A percentile compares a stretch with the other conserved stretches of the same genome.
Conservation (phyloP, 2,888 invertebrate genomes). For the Cheilosia urbana region DNA sequence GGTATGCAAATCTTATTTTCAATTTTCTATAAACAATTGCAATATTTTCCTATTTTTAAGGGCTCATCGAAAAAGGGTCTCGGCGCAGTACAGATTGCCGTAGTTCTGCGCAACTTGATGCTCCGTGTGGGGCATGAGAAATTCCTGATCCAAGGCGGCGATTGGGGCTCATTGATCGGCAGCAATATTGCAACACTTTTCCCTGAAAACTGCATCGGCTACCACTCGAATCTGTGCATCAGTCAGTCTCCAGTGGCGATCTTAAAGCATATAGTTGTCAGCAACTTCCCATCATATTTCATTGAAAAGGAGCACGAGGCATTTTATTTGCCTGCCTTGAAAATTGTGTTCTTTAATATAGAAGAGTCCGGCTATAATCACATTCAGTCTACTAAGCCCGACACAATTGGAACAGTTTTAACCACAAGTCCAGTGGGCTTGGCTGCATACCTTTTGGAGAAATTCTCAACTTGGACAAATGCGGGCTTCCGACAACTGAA, state of each 20-base stretch:
- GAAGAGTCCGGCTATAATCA: slow-evolving; percentile 88
- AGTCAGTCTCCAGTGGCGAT: slow-evolving; percentile 79
- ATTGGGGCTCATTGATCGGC: slow-evolving; percentile 91
- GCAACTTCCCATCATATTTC: slow-evolving; percentile 85
- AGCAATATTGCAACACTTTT: slow-evolving; percentile 87
- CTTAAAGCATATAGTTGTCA: slow-evolving; percentile 84
- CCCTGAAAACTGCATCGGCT: slow-evolving; percentile 86
- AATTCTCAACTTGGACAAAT: slow-evolving; percentile 90
- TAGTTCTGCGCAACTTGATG: slow-evolving; percentile 88
- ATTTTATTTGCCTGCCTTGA: slow-evolving; percentile 84
- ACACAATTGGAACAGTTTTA: slow-evolving; percentile 88
- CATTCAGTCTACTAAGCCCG: slow-evolving; percentile 94
- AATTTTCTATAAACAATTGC: too few relatives aligned
- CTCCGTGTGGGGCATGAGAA: slow-evolving; percentile 86
- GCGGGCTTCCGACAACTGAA: slow-evolving; percentile 84
- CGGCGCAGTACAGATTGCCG: slow-evolving; percentile 84
- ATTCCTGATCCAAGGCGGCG: slow-evolving; percentile 91
- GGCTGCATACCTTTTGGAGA: slow-evolving; percentile 95
- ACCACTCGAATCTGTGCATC: slow-evolving; percentile 87
- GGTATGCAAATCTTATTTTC: slow-evolving; percentile 83
- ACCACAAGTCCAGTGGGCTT: slow-evolving; percentile 89
- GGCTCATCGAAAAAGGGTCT: slow-evolving; percentile 80
- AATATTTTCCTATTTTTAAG: slow-evolving; percentile 67
- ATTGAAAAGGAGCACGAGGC: slow-evolving; percentile 84
- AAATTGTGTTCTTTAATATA: slow-evolving; percentile 78